phyloP scores from a whole-genome alignment of 2,797 vertebrate genomes.

The Nothura maculosa region DNA sequence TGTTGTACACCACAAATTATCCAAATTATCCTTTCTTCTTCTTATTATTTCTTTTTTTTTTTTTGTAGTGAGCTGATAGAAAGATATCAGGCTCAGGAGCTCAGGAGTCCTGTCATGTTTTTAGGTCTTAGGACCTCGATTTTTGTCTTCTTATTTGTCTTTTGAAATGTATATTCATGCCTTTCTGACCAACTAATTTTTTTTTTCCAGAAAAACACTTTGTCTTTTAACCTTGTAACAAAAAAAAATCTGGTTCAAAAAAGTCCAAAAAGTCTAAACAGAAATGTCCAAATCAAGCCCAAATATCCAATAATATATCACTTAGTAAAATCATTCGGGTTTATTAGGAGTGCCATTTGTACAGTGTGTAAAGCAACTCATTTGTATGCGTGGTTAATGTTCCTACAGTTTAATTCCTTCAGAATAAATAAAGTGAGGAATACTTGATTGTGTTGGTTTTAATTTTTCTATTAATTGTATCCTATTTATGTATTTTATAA shows the following conservation, averaged over 20 bases:
- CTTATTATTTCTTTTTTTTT: no score
- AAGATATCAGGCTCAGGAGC: slow-evolving; percentile 1
- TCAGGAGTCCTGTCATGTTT: background rate
- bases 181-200: background rate
- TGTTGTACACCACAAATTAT: background rate
- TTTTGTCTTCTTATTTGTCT: background rate
- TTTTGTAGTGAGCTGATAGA: slow-evolving; percentile 11
- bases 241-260: background rate
- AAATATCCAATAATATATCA: background rate
- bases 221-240: background rate
- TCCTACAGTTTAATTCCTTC: background rate
- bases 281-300: no score
- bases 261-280: no score
- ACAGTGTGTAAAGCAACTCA: background rate
- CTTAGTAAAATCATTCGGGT: background rate
- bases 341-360: background rate
- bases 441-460: background rate
- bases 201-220: slow-evolving; percentile 5
- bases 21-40: background rate
- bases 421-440: background rate
- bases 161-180: background rate
- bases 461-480: background rate
- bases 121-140: slow-evolving; percentile 5
- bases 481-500: background rate
- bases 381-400: background rate